These are phyloP conservation scores for Ooceraea biroi DNA, from an alignment of 1,140 invertebrate genomes.

Conservation along the genomic window DNA sequence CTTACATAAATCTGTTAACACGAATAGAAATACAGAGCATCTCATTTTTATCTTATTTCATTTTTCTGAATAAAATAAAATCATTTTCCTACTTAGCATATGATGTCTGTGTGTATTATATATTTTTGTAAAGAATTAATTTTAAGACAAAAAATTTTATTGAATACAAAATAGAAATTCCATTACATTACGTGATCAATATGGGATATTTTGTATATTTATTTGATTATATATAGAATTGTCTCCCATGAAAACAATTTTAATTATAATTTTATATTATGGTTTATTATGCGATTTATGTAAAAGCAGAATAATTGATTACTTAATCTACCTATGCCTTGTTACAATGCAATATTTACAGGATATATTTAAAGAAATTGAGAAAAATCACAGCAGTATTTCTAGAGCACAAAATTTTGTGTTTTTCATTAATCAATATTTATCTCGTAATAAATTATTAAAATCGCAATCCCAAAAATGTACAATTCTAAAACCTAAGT, in stretches of 20 bases:
- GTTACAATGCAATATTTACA: conserved; percentile 44
- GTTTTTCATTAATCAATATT: neutral
- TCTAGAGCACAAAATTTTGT: neutral
- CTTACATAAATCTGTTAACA: no score
- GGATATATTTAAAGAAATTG: conserved; percentile 1
- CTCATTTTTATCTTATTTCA: neutral
- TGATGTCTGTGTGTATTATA: neutral
- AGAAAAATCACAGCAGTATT: conserved; percentile 39
- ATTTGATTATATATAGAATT: conserved; percentile 25
- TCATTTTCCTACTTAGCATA: neutral
- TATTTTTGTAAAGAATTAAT: neutral
- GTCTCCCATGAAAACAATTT: neutral
- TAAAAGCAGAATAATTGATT: conserved; percentile 13
- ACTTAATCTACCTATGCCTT: neutral
- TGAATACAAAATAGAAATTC: neutral
- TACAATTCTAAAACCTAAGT: neutral
- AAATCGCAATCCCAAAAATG: conserved; percentile 6
- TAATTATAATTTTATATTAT: conserved; percentile 6
- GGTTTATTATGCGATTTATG: neutral
- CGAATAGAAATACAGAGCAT: neutral
- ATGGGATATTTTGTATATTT: neutral
- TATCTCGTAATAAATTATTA: neutral
- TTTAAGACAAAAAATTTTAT: neutral
- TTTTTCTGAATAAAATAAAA: neutral
- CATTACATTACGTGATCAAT: neutral